Evolutionary conservation across 2,797 vertebrate genomes (phyloP).

Genomic region (Nyctalus aviator): DNA sequence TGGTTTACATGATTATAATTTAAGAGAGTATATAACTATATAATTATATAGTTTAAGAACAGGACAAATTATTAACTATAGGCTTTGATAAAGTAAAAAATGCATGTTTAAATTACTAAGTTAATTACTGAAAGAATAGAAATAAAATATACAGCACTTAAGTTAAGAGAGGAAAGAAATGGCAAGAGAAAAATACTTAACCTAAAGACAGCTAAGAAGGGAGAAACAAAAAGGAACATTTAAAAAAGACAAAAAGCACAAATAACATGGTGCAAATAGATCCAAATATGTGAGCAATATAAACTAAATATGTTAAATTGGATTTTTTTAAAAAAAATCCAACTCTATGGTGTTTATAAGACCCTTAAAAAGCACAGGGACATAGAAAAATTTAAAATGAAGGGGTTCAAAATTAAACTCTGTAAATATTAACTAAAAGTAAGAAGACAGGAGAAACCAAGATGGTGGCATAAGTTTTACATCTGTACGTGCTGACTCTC

Average conservation of each 20-base stretch:
- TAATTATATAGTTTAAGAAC: not conserved
- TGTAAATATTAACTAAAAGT: not conserved
- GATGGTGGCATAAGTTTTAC: too few species aligned
- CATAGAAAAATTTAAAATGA: conserved; percentile 2
- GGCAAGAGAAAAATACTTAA: conserved; percentile 9
- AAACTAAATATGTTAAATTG: not conserved
- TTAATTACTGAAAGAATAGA: not conserved
- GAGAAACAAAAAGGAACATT: not conserved
- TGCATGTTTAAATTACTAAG: not conserved
- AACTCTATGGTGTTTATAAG: not conserved
- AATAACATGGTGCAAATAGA: conserved; percentile 25
- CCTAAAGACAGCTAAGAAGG: not conserved
- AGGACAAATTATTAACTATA: not conserved
- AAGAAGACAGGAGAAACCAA: too few species aligned
- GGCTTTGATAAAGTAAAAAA: not conserved
- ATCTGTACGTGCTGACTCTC: too few species aligned
- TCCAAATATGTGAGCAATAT: not conserved
- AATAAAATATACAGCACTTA: not conserved
- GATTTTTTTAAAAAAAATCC: not conserved
- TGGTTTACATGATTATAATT: not conserved
- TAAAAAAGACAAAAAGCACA: not conserved
- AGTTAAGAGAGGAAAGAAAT: not conserved
- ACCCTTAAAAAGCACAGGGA: not conserved
- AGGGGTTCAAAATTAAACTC: not conserved
- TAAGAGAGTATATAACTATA: not conserved